A percentile compares a stretch with the other conserved stretches of the same genome.
These are phyloP conservation scores for Pseudochirops corinnae DNA, from an alignment of 2,797 vertebrate species.

Conservation along the genomic window DNA sequence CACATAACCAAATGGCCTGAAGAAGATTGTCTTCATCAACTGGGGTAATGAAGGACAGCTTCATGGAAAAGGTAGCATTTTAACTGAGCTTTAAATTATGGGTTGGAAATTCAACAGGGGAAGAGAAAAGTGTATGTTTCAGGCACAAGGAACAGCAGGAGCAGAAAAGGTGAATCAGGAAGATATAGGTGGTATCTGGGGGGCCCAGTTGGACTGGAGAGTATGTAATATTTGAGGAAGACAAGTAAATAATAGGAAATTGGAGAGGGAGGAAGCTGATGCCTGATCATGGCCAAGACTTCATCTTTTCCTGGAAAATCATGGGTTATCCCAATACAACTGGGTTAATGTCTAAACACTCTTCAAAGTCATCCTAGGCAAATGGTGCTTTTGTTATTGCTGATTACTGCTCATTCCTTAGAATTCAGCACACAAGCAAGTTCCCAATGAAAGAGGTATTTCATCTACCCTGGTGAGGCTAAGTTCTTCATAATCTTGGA, in stretches of 20 bases:
- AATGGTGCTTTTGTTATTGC: not conserved
- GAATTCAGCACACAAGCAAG: not conserved
- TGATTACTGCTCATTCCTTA: not conserved
- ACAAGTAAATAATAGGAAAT: not conserved
- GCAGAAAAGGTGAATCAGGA: too few relatives aligned
- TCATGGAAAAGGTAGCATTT: not conserved
- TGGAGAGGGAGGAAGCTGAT: not conserved
- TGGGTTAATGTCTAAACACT: not conserved
- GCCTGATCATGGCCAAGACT: not conserved
- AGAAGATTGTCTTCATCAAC: not conserved
- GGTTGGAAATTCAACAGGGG: not conserved
- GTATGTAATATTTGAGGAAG: not conserved
- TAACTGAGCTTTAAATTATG: not conserved
- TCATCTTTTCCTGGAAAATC: not conserved
- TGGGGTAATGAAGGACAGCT: not conserved
- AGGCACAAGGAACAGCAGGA: not conserved
- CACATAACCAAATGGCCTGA: not conserved
- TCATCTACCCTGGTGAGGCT: not conserved
- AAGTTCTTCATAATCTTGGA: not conserved
- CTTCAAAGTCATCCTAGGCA: not conserved
- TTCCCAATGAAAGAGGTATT: not conserved
- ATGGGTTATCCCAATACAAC: not conserved
- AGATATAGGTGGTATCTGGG: not conserved
- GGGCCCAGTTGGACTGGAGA: not conserved
- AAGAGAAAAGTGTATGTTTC: not conserved